These are phyloP conservation scores for Erpobdella octoculata DNA, from an alignment of 2,888 invertebrate species.

Conservation along the genomic window DNA sequence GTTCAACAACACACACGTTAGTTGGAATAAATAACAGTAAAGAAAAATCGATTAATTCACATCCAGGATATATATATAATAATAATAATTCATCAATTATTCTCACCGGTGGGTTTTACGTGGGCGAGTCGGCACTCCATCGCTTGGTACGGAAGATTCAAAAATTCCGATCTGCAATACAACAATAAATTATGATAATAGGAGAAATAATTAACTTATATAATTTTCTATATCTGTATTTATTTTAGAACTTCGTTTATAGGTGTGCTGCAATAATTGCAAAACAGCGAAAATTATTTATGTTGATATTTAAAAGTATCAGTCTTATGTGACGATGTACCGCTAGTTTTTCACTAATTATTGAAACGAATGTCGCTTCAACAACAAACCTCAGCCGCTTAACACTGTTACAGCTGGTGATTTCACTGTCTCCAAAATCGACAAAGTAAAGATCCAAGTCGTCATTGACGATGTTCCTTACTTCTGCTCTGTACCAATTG, in stretches of 20 bases:
- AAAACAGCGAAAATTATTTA: no score
- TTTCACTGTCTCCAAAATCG: constrained; percentile 87
- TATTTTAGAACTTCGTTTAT: no score
- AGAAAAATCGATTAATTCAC: no score
- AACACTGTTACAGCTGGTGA: constrained; percentile 67
- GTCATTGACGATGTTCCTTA: constrained; percentile 64
- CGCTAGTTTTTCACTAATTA: no score
- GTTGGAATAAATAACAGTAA: no score
- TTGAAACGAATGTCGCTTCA: no score
- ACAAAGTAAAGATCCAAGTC: constrained; percentile 77
- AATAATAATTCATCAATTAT: constrained; percentile 23
- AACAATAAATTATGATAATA: no score
- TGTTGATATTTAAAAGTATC: no score
- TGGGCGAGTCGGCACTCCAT: constrained; percentile 76
- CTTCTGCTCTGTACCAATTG: constrained; percentile 82
- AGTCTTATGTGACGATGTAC: no score
- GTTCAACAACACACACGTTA: neutral
- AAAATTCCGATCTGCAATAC: constrained; percentile 77
- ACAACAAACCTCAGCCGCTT: constrained; percentile 66
- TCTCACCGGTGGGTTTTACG: constrained; percentile 46
- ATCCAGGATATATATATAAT: neutral
- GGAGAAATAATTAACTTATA: no score
- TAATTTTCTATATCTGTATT: no score
- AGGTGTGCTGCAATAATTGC: no score
- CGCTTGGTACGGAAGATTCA: constrained; percentile 91